These are phyloP conservation scores for Phoeniculus purpureus DNA, from an alignment of 2,797 vertebrate species.

Conservation along the genomic window DNA sequence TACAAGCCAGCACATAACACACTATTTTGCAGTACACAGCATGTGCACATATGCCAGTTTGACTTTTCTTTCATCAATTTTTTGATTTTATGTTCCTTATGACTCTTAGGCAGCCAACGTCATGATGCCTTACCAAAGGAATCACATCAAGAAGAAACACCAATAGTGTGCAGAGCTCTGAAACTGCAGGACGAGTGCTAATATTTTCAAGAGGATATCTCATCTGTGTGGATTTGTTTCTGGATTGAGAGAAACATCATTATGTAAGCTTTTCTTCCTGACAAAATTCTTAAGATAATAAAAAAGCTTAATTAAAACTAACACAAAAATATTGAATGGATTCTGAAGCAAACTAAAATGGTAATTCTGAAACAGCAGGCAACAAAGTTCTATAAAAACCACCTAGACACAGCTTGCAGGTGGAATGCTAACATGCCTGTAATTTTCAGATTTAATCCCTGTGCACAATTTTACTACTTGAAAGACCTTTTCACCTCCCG, in stretches of 20 bases:
- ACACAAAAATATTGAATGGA: background rate
- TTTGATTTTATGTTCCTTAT: background rate
- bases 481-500: background rate
- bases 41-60: background rate
- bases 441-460: background rate
- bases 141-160: conserved; percentile 95
- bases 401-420: background rate
- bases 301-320: background rate
- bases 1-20: background rate
- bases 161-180: conserved; percentile 89
- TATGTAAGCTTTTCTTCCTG: background rate
- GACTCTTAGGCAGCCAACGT: background rate
- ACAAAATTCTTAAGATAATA: background rate
- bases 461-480: background rate
- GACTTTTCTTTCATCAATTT: background rate
- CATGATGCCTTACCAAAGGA: conserved; percentile 85
- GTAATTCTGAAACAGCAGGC: background rate
- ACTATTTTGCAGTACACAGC: background rate
- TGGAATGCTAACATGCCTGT: background rate
- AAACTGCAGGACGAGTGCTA: conserved; percentile 78
- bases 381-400: background rate
- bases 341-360: background rate
- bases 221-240: conserved; percentile 57
- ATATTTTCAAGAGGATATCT: background rate
- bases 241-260: conserved; percentile 21